Evolutionary conservation across 1,140 invertebrate species (phyloP).

Genomic region (Ips nitidus): DNA sequence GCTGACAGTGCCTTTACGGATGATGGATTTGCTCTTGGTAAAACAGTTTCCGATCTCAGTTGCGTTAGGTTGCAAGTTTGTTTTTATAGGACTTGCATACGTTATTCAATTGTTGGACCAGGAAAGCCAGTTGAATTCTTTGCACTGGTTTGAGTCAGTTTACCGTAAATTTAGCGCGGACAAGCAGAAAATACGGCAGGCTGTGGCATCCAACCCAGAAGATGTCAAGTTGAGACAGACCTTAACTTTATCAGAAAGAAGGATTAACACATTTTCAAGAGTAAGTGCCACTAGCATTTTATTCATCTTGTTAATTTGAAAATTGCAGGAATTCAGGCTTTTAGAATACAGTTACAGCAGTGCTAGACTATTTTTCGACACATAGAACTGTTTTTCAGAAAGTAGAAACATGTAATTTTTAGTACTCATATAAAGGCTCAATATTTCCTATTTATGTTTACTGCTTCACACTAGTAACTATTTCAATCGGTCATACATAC

Average conservation of each 20-base stretch:
- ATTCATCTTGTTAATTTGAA: conserved; percentile 15
- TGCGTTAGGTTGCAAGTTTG: neutral
- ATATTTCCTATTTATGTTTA: no score
- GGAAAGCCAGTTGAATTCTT: conserved; percentile 81
- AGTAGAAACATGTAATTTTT: no score
- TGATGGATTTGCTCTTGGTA: conserved; percentile 97
- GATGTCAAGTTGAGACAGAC: conserved; percentile 93
- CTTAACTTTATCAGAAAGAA: conserved; percentile 85
- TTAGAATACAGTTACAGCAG: conserved; percentile 91
- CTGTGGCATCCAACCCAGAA: conserved; percentile 52
- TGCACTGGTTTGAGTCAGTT: conserved; percentile 96
- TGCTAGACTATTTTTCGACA: conserved; percentile 86
- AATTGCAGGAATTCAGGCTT: conserved; percentile 80
- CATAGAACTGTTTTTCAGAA: neutral
- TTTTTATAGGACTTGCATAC: conserved; percentile 60
- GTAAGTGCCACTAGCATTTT: conserved; percentile 47
- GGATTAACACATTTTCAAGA: conserved; percentile 76
- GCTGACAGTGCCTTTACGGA: conserved; percentile 89
- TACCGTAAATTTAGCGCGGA: conserved; percentile 70
- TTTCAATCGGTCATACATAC: no score
- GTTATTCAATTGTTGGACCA: conserved; percentile 72
- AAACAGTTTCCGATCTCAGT: conserved; percentile 22
- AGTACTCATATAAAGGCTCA: no score
- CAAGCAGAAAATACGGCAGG: conserved; percentile 60
- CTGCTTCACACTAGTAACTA: no score